Evolutionary conservation across 2,888 invertebrate species (phyloP), one percentile per base, ranked within the genome.

Genomic region (Lasiommata megera): DNA sequence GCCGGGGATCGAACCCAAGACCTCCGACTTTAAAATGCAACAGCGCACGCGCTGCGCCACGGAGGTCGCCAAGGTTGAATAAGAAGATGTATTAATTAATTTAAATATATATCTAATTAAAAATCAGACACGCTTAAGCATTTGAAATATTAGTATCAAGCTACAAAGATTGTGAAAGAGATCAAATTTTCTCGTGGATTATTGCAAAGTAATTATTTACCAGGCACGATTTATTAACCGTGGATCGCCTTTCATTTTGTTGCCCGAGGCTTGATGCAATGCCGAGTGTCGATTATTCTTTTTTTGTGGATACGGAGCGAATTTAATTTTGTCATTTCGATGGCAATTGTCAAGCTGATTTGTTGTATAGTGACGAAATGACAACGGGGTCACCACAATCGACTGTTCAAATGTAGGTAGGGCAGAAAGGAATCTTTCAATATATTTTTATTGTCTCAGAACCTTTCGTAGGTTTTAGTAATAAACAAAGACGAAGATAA

Each of bases 271-370:
- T 37, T 48, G 48, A 37, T 55, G 55, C 55, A 48, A 48, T 18
- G 18, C 18, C 37, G 18, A 37, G 7, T 31, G 29, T 31, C 12
- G 8, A 38, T 18, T 31, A 29, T 38, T 31, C 17, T 55, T 34
- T 55, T 44, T 48, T 48, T 48, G 31, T 23, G 17, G 37, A 55
- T 28, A 38, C 38, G 29, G 46, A 29, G 38, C 38, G 40, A 48
- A 55, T 40, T 55, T 17, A 47, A 55, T 47, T 54, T 54, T 37
- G 47, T 55, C 54, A 40, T 47, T 40, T 29, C 38, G 40, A 29
- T 29, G 40, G 51, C 54, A 40, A 55, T 55, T 55, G 47, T 55
- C 38, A 43, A 43, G 34, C 34, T 43, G 51, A 40, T 40, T 43
- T 44, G 40, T 18, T 47, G 23, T 9, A 44, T 14, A 28, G 37